Evolutionary conservation across 2,888 invertebrate genomes (phyloP), one percentile per base, ranked within the genome.

Genomic region (Lymantria monacha): DNA sequence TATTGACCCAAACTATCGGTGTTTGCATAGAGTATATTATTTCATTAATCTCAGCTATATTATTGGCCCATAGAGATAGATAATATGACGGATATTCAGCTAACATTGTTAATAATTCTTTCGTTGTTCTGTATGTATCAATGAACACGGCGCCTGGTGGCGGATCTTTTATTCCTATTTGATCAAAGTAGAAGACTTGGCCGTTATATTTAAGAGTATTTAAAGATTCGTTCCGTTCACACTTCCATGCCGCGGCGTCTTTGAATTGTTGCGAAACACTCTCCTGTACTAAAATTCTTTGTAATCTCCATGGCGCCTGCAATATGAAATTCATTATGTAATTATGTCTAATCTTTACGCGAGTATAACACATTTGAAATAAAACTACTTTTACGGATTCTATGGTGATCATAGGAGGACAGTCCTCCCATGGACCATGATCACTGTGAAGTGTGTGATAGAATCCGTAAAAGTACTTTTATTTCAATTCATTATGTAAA

Each of bases 51-150:
- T 76, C 74, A 0, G 79, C 71, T 0, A 77, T 47, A 30, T 76
- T 74, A 31, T 65, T 72, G 8, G 72, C 71, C 86, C 86, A 87
- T 3, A 85, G 53, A 0, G 85, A 83, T 7, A 81, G 42, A 42
- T 65, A 77, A 30, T 57, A 59, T 10, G 68, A 55, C 3, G 53
- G 44, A 0, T 57, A 50, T 11, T 63, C 50, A 1, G 64, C 48
- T 0, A 80, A 3, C 7, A 86, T 45, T 10, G 72, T 52, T 9
- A 84, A 45, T 22, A 83, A 55, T 46, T 86, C 86, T 52, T 81
- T 82, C 0, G 64, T 72, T 0, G 82, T 85, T 51, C 86, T 74
- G 55, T 79, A 87, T 0, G 77, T 76, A 53, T 83, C 81, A 0
- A 83, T 64, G 0, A 47, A n/a, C 9, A 74, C 58, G 0, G 51